A percentile compares a stretch with the other conserved stretches of the same genome.
Evolutionary conservation across 2,888 invertebrate species (phyloP).

Genomic region (Xanthostigma xanthostigma): DNA sequence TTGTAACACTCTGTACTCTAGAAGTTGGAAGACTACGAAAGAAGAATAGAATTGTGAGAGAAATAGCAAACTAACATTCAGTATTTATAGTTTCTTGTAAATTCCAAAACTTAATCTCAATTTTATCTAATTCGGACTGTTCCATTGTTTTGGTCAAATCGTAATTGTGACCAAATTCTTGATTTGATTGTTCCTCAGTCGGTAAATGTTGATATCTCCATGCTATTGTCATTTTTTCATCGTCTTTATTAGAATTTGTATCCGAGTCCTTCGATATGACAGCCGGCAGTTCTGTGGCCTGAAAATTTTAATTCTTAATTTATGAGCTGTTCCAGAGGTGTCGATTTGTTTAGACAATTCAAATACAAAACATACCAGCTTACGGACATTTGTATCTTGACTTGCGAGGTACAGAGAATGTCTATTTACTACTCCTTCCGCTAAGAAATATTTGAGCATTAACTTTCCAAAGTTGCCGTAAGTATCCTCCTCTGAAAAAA

Average conservation of each 20-base stretch:
- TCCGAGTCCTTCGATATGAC: conserved; percentile 31
- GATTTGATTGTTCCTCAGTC: conserved; percentile 33
- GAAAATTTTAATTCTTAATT: conserved; percentile 13
- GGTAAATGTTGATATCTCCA: conserved; percentile 76
- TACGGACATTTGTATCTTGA: conserved; percentile 48
- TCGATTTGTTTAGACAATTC: background rate
- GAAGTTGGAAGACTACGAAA: too few relatives aligned
- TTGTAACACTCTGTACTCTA: too few relatives aligned
- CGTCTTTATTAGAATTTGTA: conserved; percentile 13
- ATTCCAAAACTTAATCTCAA: conserved; percentile 42
- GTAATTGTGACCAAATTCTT: conserved; percentile 61
- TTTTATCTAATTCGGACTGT: conserved; percentile 35
- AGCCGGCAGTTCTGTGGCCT: conserved; percentile 47
- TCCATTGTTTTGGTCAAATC: conserved; percentile 65
- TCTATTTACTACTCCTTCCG: conserved; percentile 67
- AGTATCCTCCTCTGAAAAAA: conserved; percentile 66
- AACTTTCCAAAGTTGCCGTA: conserved; percentile 63
- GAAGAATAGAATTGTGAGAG: too few relatives aligned
- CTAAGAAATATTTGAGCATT: conserved; percentile 68
- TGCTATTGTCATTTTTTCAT: conserved; percentile 68
- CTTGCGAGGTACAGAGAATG: conserved; percentile 63
- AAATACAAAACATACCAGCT: conserved; percentile 35
- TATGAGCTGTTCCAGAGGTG: background rate
- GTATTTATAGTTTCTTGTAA: conserved; percentile 9
- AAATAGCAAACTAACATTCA: too few relatives aligned